Evolutionary conservation across 2,113 vertebrate genomes (phyloP), one percentile per base, ranked within the genome.

Genomic region (Tenrec ecaudatus): DNA sequence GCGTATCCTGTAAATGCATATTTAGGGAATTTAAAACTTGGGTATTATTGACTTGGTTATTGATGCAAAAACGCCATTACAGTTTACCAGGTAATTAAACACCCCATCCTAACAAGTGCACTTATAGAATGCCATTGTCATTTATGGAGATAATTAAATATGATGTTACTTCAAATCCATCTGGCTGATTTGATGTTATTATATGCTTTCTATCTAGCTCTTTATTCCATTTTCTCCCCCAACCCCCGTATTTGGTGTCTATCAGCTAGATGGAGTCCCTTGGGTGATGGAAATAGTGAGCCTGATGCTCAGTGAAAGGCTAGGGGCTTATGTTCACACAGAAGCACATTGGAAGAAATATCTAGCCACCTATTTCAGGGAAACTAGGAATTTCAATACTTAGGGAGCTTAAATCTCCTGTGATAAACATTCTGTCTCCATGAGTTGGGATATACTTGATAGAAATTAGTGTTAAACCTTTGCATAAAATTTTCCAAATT

Each of bases 21-120:
- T 96, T 97, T 95, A 97, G 64, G 89, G 90, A 79, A 62, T 66
- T 91, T 96, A 95, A 96, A 97, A 98, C 92, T 95, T 93, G 60
- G 86, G 96, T 90, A 90, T 96, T 97, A 96, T 98, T 97, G 95
- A 97, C 87, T 97, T 95, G 91, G 94, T 96, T 97, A 96, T 95
- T 97, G 95, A 98, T 97, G 96, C 91, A 96, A 95, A 96, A 92
- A 94, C 95, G 75, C 80, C 90, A 94, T 96, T 97, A 88, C 47
- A 92, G 79, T 94, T 95, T 96, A 97, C 95, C 91, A 97, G 90
- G 47, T 92, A 97, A 97, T 97, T 98, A 96, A 98, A 97, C 96
- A 89, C 17, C 81, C 81, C 96, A 96, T 93, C 89, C 97, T 96
- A 96, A 97, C 96, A 86, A 93, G 53, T 31, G 77, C 40, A 95